Evolutionary conservation across 2,888 invertebrate species (phyloP), one percentile per base, ranked within the genome.

Genomic region (Mycalesis mineus): DNA sequence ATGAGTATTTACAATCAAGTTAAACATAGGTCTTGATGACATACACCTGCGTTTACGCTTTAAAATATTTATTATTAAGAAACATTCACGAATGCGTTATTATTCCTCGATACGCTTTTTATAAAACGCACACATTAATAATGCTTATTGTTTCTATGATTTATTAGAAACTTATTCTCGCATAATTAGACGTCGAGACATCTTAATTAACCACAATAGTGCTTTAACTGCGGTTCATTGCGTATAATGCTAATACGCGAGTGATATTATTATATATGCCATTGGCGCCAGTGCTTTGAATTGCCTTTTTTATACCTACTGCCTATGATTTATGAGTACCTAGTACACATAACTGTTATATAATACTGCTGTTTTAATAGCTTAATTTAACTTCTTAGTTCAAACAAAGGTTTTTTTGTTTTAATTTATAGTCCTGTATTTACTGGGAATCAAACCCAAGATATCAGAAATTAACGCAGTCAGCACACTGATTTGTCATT

Each of bases 181-280:
- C 13, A 44, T 28, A 7, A 44, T 44, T 44, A 28, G 13, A 28
- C 11, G 40, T 17, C 7, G 41, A 17, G 13, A 44, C 7, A 7
- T 13, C 28, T n/a, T 13, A 44, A 44, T 44, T 28, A 28, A 44
- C 28, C 42, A 44, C 42, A 44, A 28, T 13, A 28, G 42, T 44
- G 42, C 13, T 44, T 7, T 44, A 44, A 44, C n/a, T 44, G 42
- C 42, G 28, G 28, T 44, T 22, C 42, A 44, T 28, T 44, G 42
- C 42, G 28, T 28, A 13, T 44, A 28, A 29, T 44, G 42, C 28
- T 44, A 29, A 44, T 44, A 22, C 22, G 28, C 2, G 28, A 13
- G 3, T 22, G n/a, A 28, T 28, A 28, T 11, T 44, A n/a, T n/a
- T 44, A n/a, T 28, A n/a, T 0, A 44, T 28, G 42, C n/a, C 22